Conservation (phyloP, 2,113 vertebrate genomes). For the Phylloscopus trochiloides region DNA sequence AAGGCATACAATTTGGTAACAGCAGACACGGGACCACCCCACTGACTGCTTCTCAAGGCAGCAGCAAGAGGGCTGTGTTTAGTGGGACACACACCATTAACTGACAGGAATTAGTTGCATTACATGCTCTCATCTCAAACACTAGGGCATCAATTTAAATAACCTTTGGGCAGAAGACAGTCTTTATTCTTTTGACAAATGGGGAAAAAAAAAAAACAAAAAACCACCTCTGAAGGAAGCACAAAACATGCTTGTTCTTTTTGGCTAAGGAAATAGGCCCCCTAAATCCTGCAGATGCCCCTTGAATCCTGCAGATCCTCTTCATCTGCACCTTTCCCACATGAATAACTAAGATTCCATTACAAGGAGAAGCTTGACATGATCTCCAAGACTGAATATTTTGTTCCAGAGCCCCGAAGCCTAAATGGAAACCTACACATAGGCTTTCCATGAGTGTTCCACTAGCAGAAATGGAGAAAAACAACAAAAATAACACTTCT, state of each 20-base stretch:
- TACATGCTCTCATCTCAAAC: background rate
- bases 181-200: background rate
- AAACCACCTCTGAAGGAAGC: background rate
- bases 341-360: background rate
- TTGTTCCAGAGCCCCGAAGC: background rate
- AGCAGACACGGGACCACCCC: accelerated
- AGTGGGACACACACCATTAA: background rate
- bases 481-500: background rate
- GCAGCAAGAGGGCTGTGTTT: accelerated
- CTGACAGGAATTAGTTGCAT: background rate
- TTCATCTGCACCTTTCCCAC: background rate
- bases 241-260: background rate
- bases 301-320: background rate
- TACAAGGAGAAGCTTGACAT: background rate
- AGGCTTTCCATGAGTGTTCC: background rate
- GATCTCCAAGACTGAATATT: background rate
- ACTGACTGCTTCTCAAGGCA: background rate
- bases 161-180: background rate
- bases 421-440: background rate
- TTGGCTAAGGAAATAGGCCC: background rate
- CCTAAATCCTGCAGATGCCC: background rate
- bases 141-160: background rate
- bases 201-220: background rate
- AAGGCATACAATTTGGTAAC: background rate
- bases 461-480: background rate